A percentile compares a stretch with the other conserved stretches of the same genome.
These are phyloP conservation scores for Sylvia borin DNA, from an alignment of 2,797 vertebrate species.

Conservation along the genomic window DNA sequence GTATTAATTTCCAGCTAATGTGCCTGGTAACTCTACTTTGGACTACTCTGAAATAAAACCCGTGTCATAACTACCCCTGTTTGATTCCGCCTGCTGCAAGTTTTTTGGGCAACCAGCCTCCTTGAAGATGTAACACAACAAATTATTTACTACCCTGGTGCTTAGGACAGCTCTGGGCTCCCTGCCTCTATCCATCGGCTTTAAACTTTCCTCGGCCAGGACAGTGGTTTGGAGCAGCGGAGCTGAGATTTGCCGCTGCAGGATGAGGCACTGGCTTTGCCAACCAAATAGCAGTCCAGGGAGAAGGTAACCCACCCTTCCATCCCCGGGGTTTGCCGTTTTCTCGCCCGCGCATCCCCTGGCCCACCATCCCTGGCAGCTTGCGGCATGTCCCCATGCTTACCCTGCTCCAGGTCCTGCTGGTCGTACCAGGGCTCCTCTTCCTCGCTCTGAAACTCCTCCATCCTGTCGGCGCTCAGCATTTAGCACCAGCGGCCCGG, in stretches of 20 bases:
- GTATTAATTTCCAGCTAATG: neutral
- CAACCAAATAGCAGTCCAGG: neutral
- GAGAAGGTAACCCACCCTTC: neutral
- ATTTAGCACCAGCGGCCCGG: constrained; percentile 67
- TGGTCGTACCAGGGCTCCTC: constrained; percentile 97
- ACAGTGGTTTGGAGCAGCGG: neutral
- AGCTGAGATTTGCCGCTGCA: neutral
- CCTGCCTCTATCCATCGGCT: neutral
- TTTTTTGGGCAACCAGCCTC: neutral
- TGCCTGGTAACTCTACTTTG: neutral
- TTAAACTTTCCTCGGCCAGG: constrained; percentile 15
- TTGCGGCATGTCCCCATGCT: constrained; percentile 15
- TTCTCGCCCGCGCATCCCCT: neutral
- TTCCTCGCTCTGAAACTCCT: constrained; percentile 92
- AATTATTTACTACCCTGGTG: neutral
- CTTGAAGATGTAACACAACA: neutral
- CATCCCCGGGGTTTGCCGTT: neutral
- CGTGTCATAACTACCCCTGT: neutral
- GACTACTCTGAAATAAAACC: neutral
- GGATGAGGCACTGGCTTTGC: neutral
- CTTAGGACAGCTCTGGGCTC: neutral
- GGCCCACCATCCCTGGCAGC: neutral
- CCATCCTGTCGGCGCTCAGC: constrained; percentile 89
- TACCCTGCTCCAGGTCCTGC: constrained; percentile 96
- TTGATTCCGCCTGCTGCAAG: neutral